A percentile compares a stretch with the other conserved stretches of the same genome.
phyloP scores from a whole-genome alignment of 2,888 invertebrate genomes.

The Peribatodes rhomboidaria region DNA sequence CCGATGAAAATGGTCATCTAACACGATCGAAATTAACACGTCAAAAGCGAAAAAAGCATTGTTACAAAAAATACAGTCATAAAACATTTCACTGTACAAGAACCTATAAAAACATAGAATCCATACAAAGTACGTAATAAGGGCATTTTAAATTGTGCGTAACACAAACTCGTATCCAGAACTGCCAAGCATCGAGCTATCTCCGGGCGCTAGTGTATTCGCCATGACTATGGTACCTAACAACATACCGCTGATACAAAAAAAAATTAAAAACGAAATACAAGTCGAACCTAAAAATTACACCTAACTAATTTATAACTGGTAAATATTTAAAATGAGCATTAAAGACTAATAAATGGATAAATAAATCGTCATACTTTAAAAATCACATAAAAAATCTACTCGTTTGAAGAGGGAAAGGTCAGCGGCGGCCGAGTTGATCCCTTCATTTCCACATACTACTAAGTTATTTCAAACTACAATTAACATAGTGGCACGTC shows the following conservation, averaged over 20 bases:
- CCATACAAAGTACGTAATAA: conserved; percentile 43
- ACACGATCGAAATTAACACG: conserved; percentile 44
- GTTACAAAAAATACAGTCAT: conserved; percentile 41
- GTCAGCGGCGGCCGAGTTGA: conserved; percentile 65
- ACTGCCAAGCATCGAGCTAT: conserved; percentile 53
- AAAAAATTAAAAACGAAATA: conserved; percentile 63
- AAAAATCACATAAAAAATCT: conserved; percentile 75
- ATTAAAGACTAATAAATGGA: conserved; percentile 80
- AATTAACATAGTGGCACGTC: conserved; percentile 84
- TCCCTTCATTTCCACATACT: conserved; percentile 67
- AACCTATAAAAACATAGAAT: conserved; percentile 49
- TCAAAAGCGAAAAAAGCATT: conserved; percentile 51
- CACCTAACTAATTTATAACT: conserved; percentile 77
- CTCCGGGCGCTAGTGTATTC: conserved; percentile 58
- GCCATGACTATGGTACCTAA: conserved; percentile 69
- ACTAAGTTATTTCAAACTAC: conserved; percentile 74
- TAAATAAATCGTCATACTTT: conserved; percentile 80
- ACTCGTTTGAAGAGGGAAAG: conserved; percentile 48
- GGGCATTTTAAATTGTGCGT: conserved; percentile 73
- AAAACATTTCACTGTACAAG: conserved; percentile 54
- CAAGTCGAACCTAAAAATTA: conserved; percentile 76
- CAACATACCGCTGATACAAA: conserved; percentile 54
- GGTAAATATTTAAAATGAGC: conserved; percentile 85
- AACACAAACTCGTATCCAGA: conserved; percentile 58
- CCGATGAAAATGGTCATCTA: conserved; percentile 36